These are phyloP conservation scores for Deilephila porcellus DNA, from an alignment of 2,888 invertebrate species.

Conservation along the genomic window DNA sequence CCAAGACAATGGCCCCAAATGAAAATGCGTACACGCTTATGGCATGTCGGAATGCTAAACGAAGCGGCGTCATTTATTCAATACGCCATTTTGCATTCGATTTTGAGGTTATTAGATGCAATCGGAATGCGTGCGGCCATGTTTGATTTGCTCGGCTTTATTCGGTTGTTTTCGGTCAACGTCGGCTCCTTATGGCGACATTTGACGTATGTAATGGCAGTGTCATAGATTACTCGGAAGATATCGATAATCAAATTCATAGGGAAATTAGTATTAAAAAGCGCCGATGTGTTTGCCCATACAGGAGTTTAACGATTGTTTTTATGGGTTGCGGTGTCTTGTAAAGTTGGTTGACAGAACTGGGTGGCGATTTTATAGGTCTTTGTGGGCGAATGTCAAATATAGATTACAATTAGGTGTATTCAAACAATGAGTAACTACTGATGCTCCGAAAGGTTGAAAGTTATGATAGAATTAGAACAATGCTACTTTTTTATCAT, in stretches of 20 bases:
- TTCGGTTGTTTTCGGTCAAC: conserved; percentile 69
- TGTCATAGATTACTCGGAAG: conserved; percentile 74
- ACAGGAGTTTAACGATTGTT: conserved; percentile 24
- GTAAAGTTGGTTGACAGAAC: conserved; percentile 22
- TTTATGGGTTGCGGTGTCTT: conserved; percentile 27
- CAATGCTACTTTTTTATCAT: conserved; percentile 15
- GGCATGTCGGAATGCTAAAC: conserved; percentile 83
- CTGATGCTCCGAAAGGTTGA: not conserved
- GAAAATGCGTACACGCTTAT: conserved; percentile 81
- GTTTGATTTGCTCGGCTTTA: conserved; percentile 72
- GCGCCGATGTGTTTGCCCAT: conserved; percentile 46
- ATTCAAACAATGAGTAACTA: conserved; percentile 25
- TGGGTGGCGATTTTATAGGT: conserved; percentile 15
- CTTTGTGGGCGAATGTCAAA: conserved; percentile 26
- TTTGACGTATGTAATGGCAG: conserved; percentile 70
- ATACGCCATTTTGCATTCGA: conserved; percentile 83
- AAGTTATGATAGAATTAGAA: not conserved
- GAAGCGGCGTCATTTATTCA: conserved; percentile 81
- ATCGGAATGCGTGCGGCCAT: conserved; percentile 82
- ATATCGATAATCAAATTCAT: conserved; percentile 60
- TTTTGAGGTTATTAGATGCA: conserved; percentile 85
- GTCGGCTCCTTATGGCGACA: conserved; percentile 66
- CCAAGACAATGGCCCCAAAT: conserved; percentile 82
- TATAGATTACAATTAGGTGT: conserved; percentile 29
- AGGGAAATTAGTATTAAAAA: conserved; percentile 59